Percentiles rank a stretch among this genome's conserved stretches.
Evolutionary conservation across 2,113 vertebrate species (phyloP).

Genomic region (Spea bombifrons): DNA sequence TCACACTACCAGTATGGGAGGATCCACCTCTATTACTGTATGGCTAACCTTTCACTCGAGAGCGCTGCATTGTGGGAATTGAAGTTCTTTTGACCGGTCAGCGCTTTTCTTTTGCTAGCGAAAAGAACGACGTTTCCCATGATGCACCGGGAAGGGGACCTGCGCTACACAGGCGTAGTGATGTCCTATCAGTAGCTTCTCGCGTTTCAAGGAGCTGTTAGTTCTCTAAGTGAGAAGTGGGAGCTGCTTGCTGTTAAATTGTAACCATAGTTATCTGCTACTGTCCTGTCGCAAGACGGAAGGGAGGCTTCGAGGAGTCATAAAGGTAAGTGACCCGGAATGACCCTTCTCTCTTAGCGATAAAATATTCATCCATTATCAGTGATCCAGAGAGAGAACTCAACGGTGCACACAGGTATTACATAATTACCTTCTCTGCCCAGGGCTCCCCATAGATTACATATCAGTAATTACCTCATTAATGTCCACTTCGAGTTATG

Average conservation of each 20-base stretch:
- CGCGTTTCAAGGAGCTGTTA: conserved; percentile 15
- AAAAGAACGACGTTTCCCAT: conserved; percentile 53
- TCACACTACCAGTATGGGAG: background rate
- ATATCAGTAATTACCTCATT: no score
- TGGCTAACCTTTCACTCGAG: conserved; percentile 28
- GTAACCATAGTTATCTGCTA: conserved; percentile 12
- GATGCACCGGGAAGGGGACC: background rate
- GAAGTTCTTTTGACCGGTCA: background rate
- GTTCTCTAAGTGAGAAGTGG: conserved; percentile 43
- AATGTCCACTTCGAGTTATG: no score
- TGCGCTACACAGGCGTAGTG: background rate
- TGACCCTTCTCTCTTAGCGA: background rate
- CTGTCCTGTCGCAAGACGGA: background rate
- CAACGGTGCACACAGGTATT: no score
- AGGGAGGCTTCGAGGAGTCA: background rate
- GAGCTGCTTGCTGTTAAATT: conserved; percentile 27
- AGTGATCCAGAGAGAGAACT: no score
- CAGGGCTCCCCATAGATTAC: no score
- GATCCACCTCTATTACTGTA: background rate
- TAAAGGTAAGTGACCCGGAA: conserved; percentile 20
- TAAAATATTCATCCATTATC: background rate
- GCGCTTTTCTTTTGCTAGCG: no score
- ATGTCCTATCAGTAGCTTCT: background rate
- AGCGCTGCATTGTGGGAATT: conserved; percentile 39
- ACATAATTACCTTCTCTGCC: no score